Base-by-base conservation (phyloP, 2,797 vertebrate genomes). In the Clarias fuscus region DNA sequence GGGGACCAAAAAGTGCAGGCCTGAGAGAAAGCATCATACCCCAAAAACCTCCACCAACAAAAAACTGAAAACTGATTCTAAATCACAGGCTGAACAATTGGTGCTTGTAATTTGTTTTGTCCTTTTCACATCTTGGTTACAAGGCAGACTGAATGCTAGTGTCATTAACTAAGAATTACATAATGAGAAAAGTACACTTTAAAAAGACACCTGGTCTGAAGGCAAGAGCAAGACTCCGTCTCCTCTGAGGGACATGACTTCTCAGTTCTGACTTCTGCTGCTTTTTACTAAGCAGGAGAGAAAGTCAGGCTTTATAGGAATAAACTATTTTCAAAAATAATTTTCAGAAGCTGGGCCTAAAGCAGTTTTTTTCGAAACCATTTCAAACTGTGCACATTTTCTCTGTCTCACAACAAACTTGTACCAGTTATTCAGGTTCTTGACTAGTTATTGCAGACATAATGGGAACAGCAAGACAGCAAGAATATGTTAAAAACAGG, bases 371-470 rank as follows among this genome's bases (percentile, higher is more conserved):
- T 65, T 7, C 7, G 1, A 43, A 80, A n/a, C 14, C 7, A 61
- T 40, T 11, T 22, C 24, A 33, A 56, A 78, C 3, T 0, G 30
- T 37, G 18, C 20, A 62, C 2, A 24, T 79, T 62, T 79, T 77
- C 40, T 17, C 20, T 40, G 5, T 40, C 22, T 22, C 5, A 64
- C 79, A 81, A 81, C 37, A 67, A 65, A 48, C 62, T n/a, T 53
- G 18, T 61, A 48, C 61, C 79, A 65, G 78, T 81, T 81, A 43
- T 65, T 81, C 78, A 43, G 78, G 78, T 81, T 65, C 33, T 64
- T 67, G 24, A 7, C 61, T 81, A 62, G 40, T 48, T 81, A 65
- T 24, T 27, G 62, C 18, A n/a, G 13, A 20, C 59, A 79, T 62
- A 79, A 81, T 27, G 61, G n/a, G 24, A 48, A n/a, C 30, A 8